A percentile compares a stretch with the other conserved stretches of the same genome.
Evolutionary conservation across 2,888 invertebrate genomes (phyloP).

Genomic region (Rosalia funebris): DNA sequence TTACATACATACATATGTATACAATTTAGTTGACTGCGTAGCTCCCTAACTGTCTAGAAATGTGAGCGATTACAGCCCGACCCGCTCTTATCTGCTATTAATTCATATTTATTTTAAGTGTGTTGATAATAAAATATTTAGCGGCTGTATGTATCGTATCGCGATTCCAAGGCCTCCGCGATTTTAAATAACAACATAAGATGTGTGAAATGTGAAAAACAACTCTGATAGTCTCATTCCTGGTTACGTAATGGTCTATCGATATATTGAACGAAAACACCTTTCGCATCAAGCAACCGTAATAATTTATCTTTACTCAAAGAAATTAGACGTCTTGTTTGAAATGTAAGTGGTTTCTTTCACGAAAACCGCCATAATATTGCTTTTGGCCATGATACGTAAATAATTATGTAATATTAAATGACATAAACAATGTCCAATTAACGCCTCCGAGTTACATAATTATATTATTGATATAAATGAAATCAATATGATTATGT

Average conservation of each 20-base stretch:
- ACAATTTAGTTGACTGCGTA: neutral
- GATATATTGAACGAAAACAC: neutral
- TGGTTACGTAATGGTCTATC: neutral
- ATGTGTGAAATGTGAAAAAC: conserved; percentile 2
- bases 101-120: conserved; percentile 12
- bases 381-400: too few species aligned
- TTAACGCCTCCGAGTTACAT: too few species aligned
- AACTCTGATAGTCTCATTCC: neutral
- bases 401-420: too few species aligned
- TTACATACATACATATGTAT: too few species aligned
- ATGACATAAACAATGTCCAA: too few species aligned
- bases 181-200: neutral
- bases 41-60: neutral
- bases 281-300: neutral
- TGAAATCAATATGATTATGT: too few species aligned
- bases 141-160: neutral
- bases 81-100: conserved; percentile 6
- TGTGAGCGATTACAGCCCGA: neutral
- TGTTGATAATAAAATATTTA: conserved; percentile 4
- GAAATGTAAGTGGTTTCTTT: too few species aligned
- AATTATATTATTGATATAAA: too few species aligned
- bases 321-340: too few species aligned
- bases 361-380: too few species aligned
- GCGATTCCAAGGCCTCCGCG: neutral
- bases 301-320: neutral